Evolutionary conservation across 2,797 vertebrate genomes (phyloP).

Genomic region (Protonibea diacanthus): DNA sequence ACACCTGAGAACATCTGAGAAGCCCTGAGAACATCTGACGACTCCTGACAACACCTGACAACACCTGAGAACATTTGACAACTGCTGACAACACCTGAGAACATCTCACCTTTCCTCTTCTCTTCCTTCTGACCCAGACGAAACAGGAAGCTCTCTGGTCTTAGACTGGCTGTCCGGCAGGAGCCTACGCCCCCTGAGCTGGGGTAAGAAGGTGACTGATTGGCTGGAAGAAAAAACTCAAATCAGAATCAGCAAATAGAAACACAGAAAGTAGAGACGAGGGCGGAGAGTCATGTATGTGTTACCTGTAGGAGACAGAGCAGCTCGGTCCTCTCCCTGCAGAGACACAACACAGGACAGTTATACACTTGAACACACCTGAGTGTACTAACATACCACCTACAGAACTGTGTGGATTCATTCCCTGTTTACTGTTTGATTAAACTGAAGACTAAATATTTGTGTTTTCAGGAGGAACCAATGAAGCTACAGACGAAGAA

Average conservation of each 20-base stretch:
- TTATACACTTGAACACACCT: conserved; percentile 38
- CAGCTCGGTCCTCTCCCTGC: conserved; percentile 90
- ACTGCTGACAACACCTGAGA: too few species aligned
- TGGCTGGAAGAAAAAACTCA: conserved; percentile 64
- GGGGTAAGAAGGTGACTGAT: conserved; percentile 87
- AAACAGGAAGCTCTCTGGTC: conserved; percentile 95
- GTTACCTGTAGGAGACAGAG: conserved; percentile 89
- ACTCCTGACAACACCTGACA: too few species aligned
- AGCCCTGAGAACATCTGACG: too few species aligned
- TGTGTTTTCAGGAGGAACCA: neutral
- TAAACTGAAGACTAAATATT: too few species aligned
- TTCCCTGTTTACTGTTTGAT: too few species aligned
- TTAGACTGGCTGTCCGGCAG: conserved; percentile 84
- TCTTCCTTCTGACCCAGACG: conserved; percentile 90
- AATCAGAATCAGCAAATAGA: neutral
- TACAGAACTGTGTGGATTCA: too few species aligned
- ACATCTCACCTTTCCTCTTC: conserved; percentile 88
- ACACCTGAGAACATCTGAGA: neutral
- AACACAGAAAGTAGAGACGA: too few species aligned
- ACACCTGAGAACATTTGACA: too few species aligned
- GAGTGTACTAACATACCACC: too few species aligned
- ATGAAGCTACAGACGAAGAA: neutral
- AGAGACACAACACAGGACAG: conserved; percentile 66
- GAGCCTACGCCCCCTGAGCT: conserved; percentile 81
- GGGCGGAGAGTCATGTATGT: too few species aligned